Base-by-base conservation (phyloP, 2,888 invertebrate species). In the Balanococcus diminutus region DNA sequence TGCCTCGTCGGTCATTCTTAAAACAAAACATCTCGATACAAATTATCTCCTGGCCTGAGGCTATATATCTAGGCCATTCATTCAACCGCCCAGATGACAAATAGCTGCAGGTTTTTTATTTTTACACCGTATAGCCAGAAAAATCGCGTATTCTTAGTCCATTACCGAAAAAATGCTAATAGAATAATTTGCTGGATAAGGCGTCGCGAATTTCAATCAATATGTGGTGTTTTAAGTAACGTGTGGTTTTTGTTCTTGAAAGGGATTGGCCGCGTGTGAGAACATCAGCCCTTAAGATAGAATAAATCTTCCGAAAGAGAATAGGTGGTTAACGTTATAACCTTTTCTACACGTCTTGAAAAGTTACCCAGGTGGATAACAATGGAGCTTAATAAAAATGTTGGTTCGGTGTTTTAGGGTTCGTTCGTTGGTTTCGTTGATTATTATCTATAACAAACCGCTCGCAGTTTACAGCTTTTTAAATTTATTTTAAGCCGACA, bases 401-500 rank as follows among this genome's bases (percentile, higher is more conserved):
- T 79, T n/a, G n/a, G n/a, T n/a, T 79, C 11, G 16, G 75, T 79
- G 19, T 79, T 79, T 79, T 79, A 79, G 75, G 75, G 32, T 79
- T 56, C 42, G 42, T 42, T 67, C 9, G 75, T 36, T 79, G 9
- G 75, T 19, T 32, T 16, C 36, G 36, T 79, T 79, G 75, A 79
- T 79, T 79, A 79, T 36, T 79, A 79, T 79, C 75, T 79, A 56
- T 42, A 67, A 67, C 67, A 79, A n/a, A 28, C 75, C 75, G 75
- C 67, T 67, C 28, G 2, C 16, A 36, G 75, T 79, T 79, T 79
- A 79, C 36, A 19, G 19, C 6, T 79, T 79, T 79, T 36, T 79
- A 79, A 36, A 79, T 79, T 79, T 79, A 79, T 79, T 79, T 36
- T 36, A 79, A 79, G 75, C 75, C 75, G 75, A 79, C 75, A 79